These are phyloP conservation scores for Hofmannophila pseudospretella DNA, from an alignment of 2,888 invertebrate genomes.

Conservation along the genomic window DNA sequence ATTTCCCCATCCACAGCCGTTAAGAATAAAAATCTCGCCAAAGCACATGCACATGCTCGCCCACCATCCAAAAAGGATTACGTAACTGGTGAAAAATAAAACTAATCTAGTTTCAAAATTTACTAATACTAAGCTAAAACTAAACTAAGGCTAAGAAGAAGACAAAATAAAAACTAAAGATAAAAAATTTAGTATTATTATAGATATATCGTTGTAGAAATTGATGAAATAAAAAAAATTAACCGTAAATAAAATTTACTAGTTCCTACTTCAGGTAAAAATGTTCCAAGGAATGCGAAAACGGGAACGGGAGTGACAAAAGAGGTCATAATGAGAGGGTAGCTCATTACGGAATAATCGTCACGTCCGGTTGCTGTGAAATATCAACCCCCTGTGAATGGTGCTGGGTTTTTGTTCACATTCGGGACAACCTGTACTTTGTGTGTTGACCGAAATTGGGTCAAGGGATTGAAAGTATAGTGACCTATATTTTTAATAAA, in stretches of 20 bases:
- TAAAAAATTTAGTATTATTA: no score
- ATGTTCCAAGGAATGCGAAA: not conserved
- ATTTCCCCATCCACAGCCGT: no score
- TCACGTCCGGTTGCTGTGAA: slow-evolving; percentile 5
- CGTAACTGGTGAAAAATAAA: no score
- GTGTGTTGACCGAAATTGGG: not conserved
- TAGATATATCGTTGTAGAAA: no score
- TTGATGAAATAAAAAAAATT: not conserved
- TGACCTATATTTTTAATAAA: no score
- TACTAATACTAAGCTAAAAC: no score
- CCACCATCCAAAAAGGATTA: no score
- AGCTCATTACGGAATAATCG: slow-evolving; percentile 8
- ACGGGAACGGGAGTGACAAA: slow-evolving; percentile 6
- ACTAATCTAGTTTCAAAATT: not conserved
- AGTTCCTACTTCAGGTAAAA: not conserved
- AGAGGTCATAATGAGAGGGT: slow-evolving; percentile 5
- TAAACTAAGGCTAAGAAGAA: no score
- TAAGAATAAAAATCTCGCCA: no score
- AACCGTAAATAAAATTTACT: not conserved
- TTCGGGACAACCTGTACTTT: not conserved
- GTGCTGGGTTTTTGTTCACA: not conserved
- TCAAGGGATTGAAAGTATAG: no score
- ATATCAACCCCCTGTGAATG: slow-evolving; percentile 9
- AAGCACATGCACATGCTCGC: no score
- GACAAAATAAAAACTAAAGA: no score